Conservation (phyloP, 2,113 vertebrate genomes). For the Hemicordylus capensis region DNA sequence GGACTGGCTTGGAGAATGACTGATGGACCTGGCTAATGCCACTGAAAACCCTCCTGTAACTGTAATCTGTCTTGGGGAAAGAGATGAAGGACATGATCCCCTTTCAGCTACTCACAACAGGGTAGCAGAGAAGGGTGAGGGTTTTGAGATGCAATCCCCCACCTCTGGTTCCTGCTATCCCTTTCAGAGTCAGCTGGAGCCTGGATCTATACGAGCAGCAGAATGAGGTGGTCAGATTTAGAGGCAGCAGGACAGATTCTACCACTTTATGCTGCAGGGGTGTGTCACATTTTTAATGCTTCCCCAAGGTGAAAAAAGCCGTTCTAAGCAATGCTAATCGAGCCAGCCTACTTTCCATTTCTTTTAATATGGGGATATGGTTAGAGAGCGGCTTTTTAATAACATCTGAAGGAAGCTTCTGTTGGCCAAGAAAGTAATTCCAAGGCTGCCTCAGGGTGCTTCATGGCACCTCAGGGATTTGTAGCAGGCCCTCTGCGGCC, state of each 20-base stretch:
- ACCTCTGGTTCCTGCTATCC: background rate
- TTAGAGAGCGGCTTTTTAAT: no score
- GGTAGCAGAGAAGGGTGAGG: background rate
- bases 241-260: no score
- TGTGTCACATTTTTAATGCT: background rate
- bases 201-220: background rate
- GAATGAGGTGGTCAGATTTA: no score
- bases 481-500: no score
- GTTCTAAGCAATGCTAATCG: no score
- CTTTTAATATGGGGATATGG: no score
- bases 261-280: background rate
- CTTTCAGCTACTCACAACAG: background rate
- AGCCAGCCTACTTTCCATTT: no score
- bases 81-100: background rate
- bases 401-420: no score
- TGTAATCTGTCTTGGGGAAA: background rate
- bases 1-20: background rate
- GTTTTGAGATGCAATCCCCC: background rate
- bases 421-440: no score
- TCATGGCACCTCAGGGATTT: no score
- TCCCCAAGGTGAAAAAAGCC: background rate
- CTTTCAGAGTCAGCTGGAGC: background rate
- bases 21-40: background rate
- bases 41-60: background rate
- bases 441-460: no score